Conservation (phyloP, 2,113 vertebrate species). For the Catharus minimus region DNA sequence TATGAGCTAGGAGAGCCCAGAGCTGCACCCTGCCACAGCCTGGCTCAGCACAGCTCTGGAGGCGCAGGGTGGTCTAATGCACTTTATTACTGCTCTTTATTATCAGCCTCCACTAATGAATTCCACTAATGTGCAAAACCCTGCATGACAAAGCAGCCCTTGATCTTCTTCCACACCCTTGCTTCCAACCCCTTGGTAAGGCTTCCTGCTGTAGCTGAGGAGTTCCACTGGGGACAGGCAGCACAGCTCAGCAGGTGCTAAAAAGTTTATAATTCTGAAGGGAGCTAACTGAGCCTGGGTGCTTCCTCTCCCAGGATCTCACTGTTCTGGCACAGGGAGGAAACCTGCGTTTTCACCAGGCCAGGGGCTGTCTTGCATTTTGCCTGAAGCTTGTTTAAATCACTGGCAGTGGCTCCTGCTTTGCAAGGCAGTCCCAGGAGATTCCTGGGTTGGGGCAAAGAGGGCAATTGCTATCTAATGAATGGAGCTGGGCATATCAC, state of each 20-base stretch:
- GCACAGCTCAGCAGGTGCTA: not conserved
- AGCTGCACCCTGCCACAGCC: not conserved
- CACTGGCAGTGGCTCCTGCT: not conserved
- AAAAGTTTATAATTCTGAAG: not conserved
- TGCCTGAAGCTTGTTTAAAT: not conserved
- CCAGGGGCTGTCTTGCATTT: not conserved
- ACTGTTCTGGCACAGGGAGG: not conserved
- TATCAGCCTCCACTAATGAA: not conserved
- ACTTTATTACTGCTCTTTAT: not conserved
- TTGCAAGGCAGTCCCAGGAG: not conserved
- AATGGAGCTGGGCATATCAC: not conserved
- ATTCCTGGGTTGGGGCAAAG: not conserved
- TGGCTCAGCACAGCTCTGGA: not conserved
- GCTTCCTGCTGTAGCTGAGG: not conserved
- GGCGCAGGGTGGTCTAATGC: not conserved
- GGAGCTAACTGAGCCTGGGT: not conserved
- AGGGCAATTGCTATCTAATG: not conserved
- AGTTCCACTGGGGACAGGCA: not conserved
- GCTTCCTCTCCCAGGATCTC: not conserved
- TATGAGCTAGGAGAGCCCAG: not conserved
- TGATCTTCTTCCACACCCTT: not conserved
- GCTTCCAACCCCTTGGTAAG: not conserved
- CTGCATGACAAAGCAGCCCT: constrained; percentile 5
- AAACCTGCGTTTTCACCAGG: not conserved
- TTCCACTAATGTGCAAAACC: not conserved